Base-by-base conservation (phyloP, 2,888 invertebrate species). In the Drosophila falleni region DNA sequence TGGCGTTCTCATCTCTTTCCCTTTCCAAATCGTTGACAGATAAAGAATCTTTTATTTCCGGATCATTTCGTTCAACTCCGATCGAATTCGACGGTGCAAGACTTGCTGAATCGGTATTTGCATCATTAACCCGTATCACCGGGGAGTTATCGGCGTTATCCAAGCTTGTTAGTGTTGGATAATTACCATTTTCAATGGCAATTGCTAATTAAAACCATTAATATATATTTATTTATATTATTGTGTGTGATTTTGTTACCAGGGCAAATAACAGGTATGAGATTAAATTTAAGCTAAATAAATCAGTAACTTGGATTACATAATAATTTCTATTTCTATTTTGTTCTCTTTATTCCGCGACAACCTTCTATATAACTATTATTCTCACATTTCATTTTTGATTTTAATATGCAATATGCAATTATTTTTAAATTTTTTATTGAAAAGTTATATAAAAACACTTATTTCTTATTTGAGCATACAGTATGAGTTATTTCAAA, bases 171-270 rank as follows among this genome's bases (percentile, higher is more conserved):
- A 90, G 73, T 51, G 87, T 68, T 29, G 87, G 55, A 44, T 89
- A 90, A 59, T 71, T 85, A 49, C 80, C 89, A 63, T 80, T 87
- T 65, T 89, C 90, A 59, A 90, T 81, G 44, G 90, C 68, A 62
- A 90, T 81, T 44, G 90, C 88, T 87, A 56, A 60, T 85, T 67
- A 16, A 64, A 61, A 58, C 41, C 49, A 42, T 65, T 54, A 60
- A 63, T 49, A 29, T 3, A 26, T 29, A 33, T 33, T 23, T 19
- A 19, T 19, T 31, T 31, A 13, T 11, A 35, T 44, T 46, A 55
- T 42, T 5, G 11, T 56, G 33, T 11, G 31, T 47, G 5, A 15
- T 47, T 47, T 16, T 31, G n/a, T n/a, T 11, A 29, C 39, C 35
- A 37, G 13, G 13, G n/a, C 6, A n/a, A n/a, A 8, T 8, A n/a